Percentiles rank a stretch among this genome's conserved stretches.
Evolutionary conservation across 2,888 invertebrate genomes (phyloP).

Genomic region (Cryptops parisi): DNA sequence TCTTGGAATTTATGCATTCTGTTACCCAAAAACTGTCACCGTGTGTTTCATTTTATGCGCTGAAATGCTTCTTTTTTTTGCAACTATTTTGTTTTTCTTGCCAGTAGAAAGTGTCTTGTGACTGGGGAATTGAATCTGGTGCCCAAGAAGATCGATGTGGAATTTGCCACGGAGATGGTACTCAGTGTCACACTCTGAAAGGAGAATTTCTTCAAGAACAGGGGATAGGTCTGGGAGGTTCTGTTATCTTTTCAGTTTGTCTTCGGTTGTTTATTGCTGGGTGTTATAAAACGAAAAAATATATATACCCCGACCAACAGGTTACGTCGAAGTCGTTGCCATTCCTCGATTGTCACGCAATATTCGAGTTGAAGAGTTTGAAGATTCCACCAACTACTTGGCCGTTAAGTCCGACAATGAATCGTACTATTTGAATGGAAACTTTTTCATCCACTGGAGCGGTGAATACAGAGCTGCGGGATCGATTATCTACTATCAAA

Average conservation of each 20-base stretch:
- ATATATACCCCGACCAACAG: no score
- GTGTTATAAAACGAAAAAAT: no score
- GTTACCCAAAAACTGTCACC: no score
- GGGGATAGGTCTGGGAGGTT: conserved; percentile 30
- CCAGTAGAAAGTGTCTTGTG: conserved; percentile 71
- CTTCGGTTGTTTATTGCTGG: no score
- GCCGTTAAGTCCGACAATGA: conserved; percentile 55
- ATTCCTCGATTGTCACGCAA: conserved; percentile 67
- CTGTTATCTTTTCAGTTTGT: background rate
- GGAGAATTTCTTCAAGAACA: conserved; percentile 41
- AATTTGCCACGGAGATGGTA: conserved; percentile 68
- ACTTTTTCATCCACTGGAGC: conserved; percentile 49
- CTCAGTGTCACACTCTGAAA: conserved; percentile 56
- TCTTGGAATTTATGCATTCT: no score
- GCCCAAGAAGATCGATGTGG: conserved; percentile 71
- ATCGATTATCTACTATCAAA: conserved; percentile 59
- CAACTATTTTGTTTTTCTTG: no score
- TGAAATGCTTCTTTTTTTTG: no score
- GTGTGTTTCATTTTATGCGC: no score
- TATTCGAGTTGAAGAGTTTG: conserved; percentile 59
- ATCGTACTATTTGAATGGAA: conserved; percentile 62
- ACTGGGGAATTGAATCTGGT: conserved; percentile 69
- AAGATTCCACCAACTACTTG: conserved; percentile 59
- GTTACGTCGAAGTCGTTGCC: conserved; percentile 45
- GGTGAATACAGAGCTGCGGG: conserved; percentile 72